A percentile compares a stretch with the other conserved stretches of the same genome.
phyloP scores from a whole-genome alignment of 2,888 invertebrate genomes.

The Lithophane leautieri region DNA sequence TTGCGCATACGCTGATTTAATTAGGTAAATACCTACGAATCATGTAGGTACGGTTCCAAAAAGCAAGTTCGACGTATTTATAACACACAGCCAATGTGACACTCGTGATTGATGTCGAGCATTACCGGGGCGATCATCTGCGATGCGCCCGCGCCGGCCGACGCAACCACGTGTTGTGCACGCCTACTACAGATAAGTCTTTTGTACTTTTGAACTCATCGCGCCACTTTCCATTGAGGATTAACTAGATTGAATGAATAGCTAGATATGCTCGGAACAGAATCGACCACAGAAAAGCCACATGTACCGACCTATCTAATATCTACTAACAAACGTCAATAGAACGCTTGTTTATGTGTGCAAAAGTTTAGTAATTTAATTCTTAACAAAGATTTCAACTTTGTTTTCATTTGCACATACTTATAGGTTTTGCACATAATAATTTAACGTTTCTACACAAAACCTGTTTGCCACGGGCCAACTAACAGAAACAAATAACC shows the following conservation, averaged over 20 bases:
- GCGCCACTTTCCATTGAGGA: constrained; percentile 52
- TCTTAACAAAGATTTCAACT: not conserved
- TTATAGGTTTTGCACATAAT: constrained; percentile 11
- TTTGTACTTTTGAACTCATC: constrained; percentile 61
- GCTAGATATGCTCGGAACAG: constrained; percentile 12
- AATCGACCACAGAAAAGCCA: constrained; percentile 4
- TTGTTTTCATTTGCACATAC: not conserved
- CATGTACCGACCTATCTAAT: not conserved
- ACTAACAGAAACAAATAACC: constrained; percentile 15
- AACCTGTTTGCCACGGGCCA: constrained; percentile 30
- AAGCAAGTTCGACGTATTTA: constrained; percentile 33
- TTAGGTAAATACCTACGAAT: not conserved
- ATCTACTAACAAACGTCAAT: constrained; percentile 3
- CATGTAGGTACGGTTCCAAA: not conserved
- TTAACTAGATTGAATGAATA: constrained; percentile 46
- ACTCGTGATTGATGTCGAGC: constrained; percentile 25
- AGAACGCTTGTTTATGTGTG: not conserved
- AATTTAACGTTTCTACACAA: constrained; percentile 11
- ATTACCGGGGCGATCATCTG: constrained; percentile 11
- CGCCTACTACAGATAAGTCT: constrained; percentile 52
- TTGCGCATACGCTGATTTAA: constrained; percentile 19
- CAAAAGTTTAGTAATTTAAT: not conserved
- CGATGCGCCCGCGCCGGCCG: constrained; percentile 25
- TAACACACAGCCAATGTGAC: constrained; percentile 18
- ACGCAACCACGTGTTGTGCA: constrained; percentile 52